Evolutionary conservation across 1,140 invertebrate species (phyloP).

Genomic region (Pseudomyrmex dendroicus): DNA sequence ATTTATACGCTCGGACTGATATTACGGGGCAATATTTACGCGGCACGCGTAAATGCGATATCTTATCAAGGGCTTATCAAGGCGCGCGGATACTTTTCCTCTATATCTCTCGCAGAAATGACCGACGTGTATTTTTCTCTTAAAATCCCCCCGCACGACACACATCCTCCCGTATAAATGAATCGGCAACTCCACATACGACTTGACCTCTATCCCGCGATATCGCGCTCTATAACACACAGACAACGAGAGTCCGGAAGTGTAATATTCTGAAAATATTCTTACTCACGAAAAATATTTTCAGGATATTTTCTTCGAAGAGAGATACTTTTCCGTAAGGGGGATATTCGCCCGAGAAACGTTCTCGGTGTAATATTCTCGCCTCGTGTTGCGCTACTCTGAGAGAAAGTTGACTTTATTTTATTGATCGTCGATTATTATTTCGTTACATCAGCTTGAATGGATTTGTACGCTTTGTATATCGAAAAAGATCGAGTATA

Average conservation of each 20-base stretch:
- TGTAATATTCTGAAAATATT: constrained; percentile 20
- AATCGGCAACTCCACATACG: not conserved
- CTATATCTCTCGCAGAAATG: not conserved
- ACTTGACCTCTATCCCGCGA: not conserved
- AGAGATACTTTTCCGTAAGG: not conserved
- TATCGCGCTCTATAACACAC: not conserved
- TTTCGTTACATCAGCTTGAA: constrained; percentile 16
- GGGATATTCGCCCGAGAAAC: constrained; percentile 27
- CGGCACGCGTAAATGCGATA: constrained; percentile 57
- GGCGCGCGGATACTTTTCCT: not conserved
- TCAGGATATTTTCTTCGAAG: not conserved
- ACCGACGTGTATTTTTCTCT: not conserved
- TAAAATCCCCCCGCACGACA: not conserved
- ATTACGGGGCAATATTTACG: constrained; percentile 60
- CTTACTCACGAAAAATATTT: constrained; percentile 19
- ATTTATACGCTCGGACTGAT: constrained; percentile 60
- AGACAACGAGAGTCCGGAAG: not conserved
- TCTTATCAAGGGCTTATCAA: constrained; percentile 63
- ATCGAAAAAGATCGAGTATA: no score
- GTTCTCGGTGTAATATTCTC: constrained; percentile 34
- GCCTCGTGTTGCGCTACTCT: constrained; percentile 1
- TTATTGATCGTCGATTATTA: constrained; percentile 30
- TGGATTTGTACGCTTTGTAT: not conserved
- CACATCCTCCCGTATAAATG: not conserved
- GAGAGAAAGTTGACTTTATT: not conserved